Evolutionary conservation across 2,797 vertebrate species (phyloP), one percentile per base, ranked within the genome.

Genomic region (Epinephelus awoara): DNA sequence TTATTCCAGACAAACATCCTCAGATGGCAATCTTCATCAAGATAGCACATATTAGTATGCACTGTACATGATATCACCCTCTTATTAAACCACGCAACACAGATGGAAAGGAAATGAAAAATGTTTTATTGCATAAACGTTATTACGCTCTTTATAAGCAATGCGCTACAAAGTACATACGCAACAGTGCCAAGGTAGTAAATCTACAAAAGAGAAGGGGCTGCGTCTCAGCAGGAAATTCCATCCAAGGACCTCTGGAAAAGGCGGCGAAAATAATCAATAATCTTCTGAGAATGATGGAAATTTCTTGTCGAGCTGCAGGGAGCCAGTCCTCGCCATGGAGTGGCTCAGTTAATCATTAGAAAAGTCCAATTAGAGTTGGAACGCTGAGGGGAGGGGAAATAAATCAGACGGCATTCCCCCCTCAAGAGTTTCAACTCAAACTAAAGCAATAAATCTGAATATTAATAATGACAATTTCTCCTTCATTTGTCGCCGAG

Each of bases 331-430:
- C 81, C 62, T 88, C 44, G 25, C 85, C 12, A 29, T 73, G 77
- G 83, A 85, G 89, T 74, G 67, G 85, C 88, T 88, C 89, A 83
- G 87, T 90, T 86, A 94, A 92, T 91, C 87, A 91, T 91, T 90
- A 90, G 79, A 86, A 90, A 90, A 92, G 92, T 90, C 91, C 92
- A 94, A 94, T 95, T 94, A 94, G 87, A 90, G 81, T 78, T 64
- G 71, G 82, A 90, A 85, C 55, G 62, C 74, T 66, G 80, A 89
- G 77, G 82, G 89, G 63, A 77, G 85, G 74, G 67, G 79, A 82
- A 73, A 92, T 94, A 90, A 90, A 94, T 94, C 89, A 91, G 83
- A 86, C 85, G 49, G 75, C 86, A 83, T 78, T 67, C 81, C 64
- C 27, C 84, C 88, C 88, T 75, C 21, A 72, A 91, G 88, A 91